Conservation (phyloP, 2,888 invertebrate genomes). For the Sminthurinus aureus region DNA sequence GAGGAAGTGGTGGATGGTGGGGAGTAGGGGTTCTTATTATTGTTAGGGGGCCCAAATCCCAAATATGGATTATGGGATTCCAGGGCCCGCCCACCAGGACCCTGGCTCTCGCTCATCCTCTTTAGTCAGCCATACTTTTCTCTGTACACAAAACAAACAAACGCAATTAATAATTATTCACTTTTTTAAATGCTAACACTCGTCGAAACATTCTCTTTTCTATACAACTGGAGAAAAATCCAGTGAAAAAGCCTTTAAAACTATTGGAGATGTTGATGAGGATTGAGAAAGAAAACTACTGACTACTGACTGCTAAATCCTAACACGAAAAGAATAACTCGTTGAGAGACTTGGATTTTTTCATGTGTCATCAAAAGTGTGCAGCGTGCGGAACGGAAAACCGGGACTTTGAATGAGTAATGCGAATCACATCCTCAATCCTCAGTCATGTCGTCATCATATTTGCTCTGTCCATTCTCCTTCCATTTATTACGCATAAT, state of each 20-base stretch:
- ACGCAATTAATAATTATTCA: background rate
- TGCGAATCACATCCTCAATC: too few species aligned
- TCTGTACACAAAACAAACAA: slow-evolving; percentile 14
- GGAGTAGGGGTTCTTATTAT: slow-evolving; percentile 46
- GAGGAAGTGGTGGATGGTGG: slow-evolving; percentile 45
- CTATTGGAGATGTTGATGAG: too few species aligned
- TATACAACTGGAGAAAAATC: background rate
- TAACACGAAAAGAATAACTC: too few species aligned
- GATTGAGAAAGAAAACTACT: background rate
- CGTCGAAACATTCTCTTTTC: background rate
- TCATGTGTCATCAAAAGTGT: background rate
- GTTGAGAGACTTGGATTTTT: background rate
- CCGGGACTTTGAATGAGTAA: background rate
- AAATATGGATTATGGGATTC: slow-evolving; percentile 61
- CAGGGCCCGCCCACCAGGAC: slow-evolving; percentile 66
- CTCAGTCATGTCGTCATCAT: too few species aligned
- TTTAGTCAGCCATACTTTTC: slow-evolving; percentile 22
- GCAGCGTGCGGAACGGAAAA: background rate
- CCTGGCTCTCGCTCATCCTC: slow-evolving; percentile 66
- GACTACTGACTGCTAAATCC: background rate
- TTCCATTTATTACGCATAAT: too few species aligned
- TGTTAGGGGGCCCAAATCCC: slow-evolving; percentile 55
- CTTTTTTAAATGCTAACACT: background rate
- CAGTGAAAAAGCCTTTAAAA: too few species aligned
- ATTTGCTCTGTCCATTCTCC: too few species aligned